Evolutionary conservation across 2,113 vertebrate genomes (phyloP).

Genomic region (Rhombomys opimus): DNA sequence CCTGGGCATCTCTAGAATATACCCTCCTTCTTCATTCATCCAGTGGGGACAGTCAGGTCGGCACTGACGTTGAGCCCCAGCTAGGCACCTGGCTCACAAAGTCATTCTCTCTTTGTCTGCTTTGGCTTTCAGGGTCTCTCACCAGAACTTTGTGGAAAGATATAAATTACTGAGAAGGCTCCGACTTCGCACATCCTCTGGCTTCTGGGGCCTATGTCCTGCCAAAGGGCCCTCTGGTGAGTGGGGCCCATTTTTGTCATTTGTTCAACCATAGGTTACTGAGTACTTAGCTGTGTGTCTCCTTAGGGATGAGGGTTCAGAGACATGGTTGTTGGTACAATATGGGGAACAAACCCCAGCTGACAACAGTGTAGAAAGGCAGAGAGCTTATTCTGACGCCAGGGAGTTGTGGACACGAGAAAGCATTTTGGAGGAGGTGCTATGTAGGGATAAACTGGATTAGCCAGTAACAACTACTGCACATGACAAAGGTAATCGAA

Average conservation of each 20-base stretch:
- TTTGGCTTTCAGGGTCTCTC: slow-evolving; percentile 90
- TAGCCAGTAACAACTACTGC: neutral
- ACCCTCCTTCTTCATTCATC: neutral
- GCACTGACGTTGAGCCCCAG: rapidly evolving
- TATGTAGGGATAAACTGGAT: neutral
- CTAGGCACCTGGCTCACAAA: neutral
- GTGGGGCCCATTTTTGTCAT: neutral
- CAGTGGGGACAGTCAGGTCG: neutral
- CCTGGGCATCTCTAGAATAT: neutral
- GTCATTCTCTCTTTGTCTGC: neutral
- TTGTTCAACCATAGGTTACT: slow-evolving; percentile 3
- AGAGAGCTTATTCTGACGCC: neutral
- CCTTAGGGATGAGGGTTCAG: neutral
- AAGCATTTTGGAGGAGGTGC: slow-evolving; percentile 6
- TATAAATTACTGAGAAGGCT: slow-evolving; percentile 88
- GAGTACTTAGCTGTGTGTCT: neutral
- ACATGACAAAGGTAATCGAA: neutral
- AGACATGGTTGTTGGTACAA: neutral
- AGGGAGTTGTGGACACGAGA: neutral
- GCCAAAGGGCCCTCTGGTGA: slow-evolving; percentile 81
- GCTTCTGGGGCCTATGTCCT: slow-evolving; percentile 42
- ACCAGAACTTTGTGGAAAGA: slow-evolving; percentile 90
- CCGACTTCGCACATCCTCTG: neutral
- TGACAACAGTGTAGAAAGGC: neutral
- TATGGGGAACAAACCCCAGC: neutral